Base-by-base conservation (phyloP, 2,113 vertebrate species). In the Myotis davidii region DNA sequence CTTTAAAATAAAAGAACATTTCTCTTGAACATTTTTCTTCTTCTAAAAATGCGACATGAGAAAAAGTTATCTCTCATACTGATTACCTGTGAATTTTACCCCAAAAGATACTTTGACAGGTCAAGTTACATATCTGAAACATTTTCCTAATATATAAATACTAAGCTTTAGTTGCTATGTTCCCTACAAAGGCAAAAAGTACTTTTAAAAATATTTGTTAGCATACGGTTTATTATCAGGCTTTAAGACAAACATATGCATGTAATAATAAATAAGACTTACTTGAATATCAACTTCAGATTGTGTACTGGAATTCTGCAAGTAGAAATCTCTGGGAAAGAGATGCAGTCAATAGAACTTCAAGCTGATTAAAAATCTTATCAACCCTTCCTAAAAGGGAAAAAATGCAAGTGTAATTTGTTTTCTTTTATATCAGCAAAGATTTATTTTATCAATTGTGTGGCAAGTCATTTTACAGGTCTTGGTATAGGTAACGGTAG, bases 1-100 rank as follows among this genome's bases (percentile, higher is more conserved):
- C 42, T 94, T 91, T 77, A 76, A 94, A 96, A 52, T 50, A 87
- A 88, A 88, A 42, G 42, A 42, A 56, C 11, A 18, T 94, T 95
- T 76, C 13, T 90, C 85, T 59, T 83, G 48, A 72, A 70, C 21
- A 21, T 54, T 73, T 91, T 81, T 93, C 10, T 77, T 93, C 84
- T 81, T 91, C 81, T 87, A 32, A 88, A 97, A 85, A 34, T 32
- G 23, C 82, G n/a, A 67, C 20, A 87, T 73, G 5, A 39, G 48
- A 69, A 91, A 82, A 67, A 74, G 17, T 76, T 54, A n/a, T 29
- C n/a, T 37, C 52, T 21, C 34, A 34, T 32, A 27, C 16, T 34
- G 18, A 84, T 86, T 74, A 48, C 32, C 85, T 54, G 25, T 64
- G 69, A 83, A 50, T 94, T 87, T 94, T 86, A 74, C 83, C 86